Evolutionary conservation across 2,888 invertebrate species (phyloP).

Genomic region (Phyllotreta striolata): DNA sequence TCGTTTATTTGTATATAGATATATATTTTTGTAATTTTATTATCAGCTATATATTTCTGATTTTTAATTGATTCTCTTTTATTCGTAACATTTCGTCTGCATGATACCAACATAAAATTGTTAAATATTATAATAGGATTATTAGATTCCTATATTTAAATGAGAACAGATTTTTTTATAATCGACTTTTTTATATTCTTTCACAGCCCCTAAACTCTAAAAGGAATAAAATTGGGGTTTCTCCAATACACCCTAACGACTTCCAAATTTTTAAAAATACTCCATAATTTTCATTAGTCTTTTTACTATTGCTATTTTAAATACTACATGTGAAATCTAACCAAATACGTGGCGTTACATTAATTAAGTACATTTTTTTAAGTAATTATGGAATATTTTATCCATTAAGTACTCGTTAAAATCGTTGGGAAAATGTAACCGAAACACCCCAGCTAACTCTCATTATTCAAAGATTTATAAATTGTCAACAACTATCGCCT

Average conservation of each 20-base stretch:
- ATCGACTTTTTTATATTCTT: conserved; percentile 42
- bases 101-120: conserved; percentile 36
- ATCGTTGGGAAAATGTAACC: conserved; percentile 11
- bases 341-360: neutral
- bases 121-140: conserved; percentile 37
- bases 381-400: neutral
- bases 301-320: no score
- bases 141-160: conserved; percentile 36
- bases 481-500: conserved; percentile 25
- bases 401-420: neutral
- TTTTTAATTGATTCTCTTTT: conserved; percentile 38
- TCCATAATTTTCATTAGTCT: no score
- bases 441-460: conserved; percentile 16
- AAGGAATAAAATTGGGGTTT: conserved; percentile 30
- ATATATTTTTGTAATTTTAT: conserved; percentile 34
- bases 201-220: conserved; percentile 54
- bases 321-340: neutral
- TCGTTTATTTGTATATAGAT: conserved; percentile 39
- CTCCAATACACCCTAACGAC: conserved; percentile 11
- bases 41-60: conserved; percentile 44
- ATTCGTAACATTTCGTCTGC: conserved; percentile 40
- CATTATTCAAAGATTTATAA: conserved; percentile 16
- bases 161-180: conserved; percentile 36
- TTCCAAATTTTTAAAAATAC: neutral
- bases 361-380: conserved; percentile 17